phyloP scores from a whole-genome alignment of 1,140 invertebrate genomes.

The honey bee (Apis mellifera) region DNA sequence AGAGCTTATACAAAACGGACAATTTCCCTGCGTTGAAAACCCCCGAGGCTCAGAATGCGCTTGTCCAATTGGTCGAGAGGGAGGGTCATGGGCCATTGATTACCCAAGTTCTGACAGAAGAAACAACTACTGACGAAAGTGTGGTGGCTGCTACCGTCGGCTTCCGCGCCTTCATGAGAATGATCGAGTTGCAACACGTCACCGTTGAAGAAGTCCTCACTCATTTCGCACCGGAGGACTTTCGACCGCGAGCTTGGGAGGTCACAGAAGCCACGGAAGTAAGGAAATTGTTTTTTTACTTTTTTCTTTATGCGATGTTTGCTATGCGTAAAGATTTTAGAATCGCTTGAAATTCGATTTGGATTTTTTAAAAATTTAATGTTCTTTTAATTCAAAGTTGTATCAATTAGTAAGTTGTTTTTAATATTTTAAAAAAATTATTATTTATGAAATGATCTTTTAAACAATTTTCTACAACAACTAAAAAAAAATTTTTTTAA shows the following conservation, averaged over 20 bases:
- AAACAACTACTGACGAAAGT: constrained; percentile 88
- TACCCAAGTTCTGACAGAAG: constrained; percentile 89
- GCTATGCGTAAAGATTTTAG: too few relatives aligned
- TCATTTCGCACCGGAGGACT: constrained; percentile 90
- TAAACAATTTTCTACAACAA: too few relatives aligned
- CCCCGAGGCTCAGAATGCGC: constrained; percentile 89
- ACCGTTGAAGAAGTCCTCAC: constrained; percentile 92
- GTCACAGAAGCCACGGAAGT: constrained; percentile 86
- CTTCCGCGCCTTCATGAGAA: constrained; percentile 91
- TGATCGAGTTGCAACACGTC: constrained; percentile 90
- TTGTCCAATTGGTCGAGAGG: constrained; percentile 91
- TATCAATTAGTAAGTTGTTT: too few relatives aligned
- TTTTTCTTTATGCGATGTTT: not conserved
- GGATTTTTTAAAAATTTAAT: too few relatives aligned
- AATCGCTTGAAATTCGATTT: too few relatives aligned
- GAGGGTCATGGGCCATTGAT: constrained; percentile 90
- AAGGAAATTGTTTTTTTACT: constrained; percentile 39
- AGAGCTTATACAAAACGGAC: constrained; percentile 87
- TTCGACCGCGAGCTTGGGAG: constrained; percentile 89
- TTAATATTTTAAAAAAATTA: too few relatives aligned
- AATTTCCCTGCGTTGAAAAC: constrained; percentile 89
- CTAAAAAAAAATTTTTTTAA: too few relatives aligned
- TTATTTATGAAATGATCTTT: too few relatives aligned
- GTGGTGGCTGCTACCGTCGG: constrained; percentile 88
- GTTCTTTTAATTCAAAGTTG: too few relatives aligned